A percentile compares a stretch with the other conserved stretches of the same genome.
These are phyloP conservation scores for Synergus japonicus DNA, from an alignment of 2,888 invertebrate species.

Conservation along the genomic window DNA sequence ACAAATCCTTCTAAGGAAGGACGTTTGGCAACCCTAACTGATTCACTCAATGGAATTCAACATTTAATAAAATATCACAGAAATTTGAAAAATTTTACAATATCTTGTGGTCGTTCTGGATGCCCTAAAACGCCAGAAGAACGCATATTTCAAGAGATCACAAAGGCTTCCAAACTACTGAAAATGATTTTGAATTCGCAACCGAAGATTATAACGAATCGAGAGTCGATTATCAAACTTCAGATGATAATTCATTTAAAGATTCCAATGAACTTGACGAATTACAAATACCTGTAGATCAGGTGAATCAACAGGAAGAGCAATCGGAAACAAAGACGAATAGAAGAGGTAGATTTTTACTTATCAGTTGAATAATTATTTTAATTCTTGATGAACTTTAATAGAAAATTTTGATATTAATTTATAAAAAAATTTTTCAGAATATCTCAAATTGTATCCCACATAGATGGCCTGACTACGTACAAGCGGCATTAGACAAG, in stretches of 20 bases:
- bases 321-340: not conserved
- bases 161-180: not conserved
- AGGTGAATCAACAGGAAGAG: not conserved
- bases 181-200: no score
- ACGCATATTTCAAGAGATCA: not conserved
- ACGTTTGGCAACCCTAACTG: no score
- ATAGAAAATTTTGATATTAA: not conserved
- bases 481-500: not conserved
- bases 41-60: not conserved
- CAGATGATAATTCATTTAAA: no score
- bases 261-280: no score
- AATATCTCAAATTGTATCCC: constrained; percentile 1
- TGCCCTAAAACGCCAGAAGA: not conserved
- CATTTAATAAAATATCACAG: not conserved
- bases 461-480: not conserved
- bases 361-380: not conserved
- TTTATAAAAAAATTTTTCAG: not conserved
- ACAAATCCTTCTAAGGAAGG: no score
- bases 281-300: no score
- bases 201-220: no score
- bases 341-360: constrained; percentile 7
- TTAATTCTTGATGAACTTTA: not conserved
- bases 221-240: no score
- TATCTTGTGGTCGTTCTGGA: not conserved
- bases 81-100: not conserved